Conservation (phyloP, 2,888 invertebrate genomes). For the Scelioninae gen. 1 region DNA sequence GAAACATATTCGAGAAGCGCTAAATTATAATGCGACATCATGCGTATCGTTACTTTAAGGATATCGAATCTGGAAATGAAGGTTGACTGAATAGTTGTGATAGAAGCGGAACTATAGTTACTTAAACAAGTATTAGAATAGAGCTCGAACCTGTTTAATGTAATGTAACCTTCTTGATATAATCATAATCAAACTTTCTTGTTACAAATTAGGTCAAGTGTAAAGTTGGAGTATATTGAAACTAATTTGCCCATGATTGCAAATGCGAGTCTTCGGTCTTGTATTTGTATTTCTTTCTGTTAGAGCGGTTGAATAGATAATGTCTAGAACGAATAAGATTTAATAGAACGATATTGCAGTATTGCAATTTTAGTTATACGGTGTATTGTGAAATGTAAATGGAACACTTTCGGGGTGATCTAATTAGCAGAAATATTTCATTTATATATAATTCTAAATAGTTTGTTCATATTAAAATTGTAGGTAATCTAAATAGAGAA, state of each 20-base stretch:
- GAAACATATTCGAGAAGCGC: neutral
- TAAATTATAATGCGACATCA: neutral
- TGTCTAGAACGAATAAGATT: slow-evolving; percentile 1
- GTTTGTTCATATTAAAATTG: slow-evolving; percentile 3
- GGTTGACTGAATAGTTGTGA: slow-evolving; percentile 49
- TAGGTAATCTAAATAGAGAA: neutral
- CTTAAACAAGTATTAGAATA: slow-evolving; percentile 43
- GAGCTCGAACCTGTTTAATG: slow-evolving; percentile 39
- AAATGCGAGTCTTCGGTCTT: slow-evolving; percentile 34
- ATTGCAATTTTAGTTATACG: neutral
- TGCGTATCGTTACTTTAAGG: slow-evolving; percentile 13
- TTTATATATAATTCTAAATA: neutral
- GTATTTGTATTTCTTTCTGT: slow-evolving; percentile 25
- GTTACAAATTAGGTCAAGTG: slow-evolving; percentile 53
- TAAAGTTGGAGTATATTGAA: slow-evolving; percentile 44
- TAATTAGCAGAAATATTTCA: neutral
- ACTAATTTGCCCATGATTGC: slow-evolving; percentile 41
- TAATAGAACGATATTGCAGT: slow-evolving; percentile 3
- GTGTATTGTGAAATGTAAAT: neutral
- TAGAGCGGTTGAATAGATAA: slow-evolving; percentile 14
- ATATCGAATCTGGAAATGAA: slow-evolving; percentile 46
- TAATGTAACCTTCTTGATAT: slow-evolving; percentile 53
- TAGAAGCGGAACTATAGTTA: slow-evolving; percentile 40
- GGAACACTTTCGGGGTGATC: neutral
- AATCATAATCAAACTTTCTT: slow-evolving; percentile 57